Conservation (phyloP, 2,888 invertebrate genomes). For the Meiosimyza platycephala region DNA sequence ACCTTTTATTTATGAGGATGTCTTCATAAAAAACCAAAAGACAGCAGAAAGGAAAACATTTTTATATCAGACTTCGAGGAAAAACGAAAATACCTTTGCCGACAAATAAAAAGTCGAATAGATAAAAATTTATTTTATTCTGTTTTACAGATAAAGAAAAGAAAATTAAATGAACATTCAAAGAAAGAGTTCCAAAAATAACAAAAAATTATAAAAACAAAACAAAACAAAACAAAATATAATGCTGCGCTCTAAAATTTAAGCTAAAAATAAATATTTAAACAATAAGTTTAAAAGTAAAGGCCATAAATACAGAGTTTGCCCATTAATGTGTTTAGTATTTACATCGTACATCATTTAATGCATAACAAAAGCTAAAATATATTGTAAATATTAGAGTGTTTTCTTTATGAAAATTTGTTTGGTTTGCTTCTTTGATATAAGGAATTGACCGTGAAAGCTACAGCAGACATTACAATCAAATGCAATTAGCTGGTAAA, state of each 20-base stretch:
- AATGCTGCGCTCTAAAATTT: not conserved
- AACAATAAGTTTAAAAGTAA: not conserved
- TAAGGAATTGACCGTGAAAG: too few relatives aligned
- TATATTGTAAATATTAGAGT: too few relatives aligned
- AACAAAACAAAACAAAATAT: not conserved
- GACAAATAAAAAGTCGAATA: not conserved
- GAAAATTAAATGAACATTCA: not conserved
- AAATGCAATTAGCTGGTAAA: too few relatives aligned
- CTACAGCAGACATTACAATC: too few relatives aligned
- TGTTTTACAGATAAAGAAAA: too few relatives aligned
- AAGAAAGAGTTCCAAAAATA: conserved; percentile 14
- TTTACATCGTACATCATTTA: too few relatives aligned
- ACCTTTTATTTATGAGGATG: not conserved
- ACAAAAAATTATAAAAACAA: not conserved
- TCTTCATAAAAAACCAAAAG: not conserved
- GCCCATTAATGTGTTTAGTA: too few relatives aligned
- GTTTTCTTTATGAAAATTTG: too few relatives aligned
- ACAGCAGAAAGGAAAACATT: conserved; percentile 1
- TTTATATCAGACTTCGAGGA: not conserved
- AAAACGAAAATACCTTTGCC: not conserved
- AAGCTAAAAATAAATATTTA: conserved; percentile 15
- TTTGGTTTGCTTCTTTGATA: too few relatives aligned
- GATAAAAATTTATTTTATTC: too few relatives aligned
- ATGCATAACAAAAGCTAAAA: too few relatives aligned
- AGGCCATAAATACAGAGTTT: conserved; percentile 4